Evolutionary conservation across 2,888 invertebrate genomes (phyloP).

Genomic region (Entomobrya multifasciata): DNA sequence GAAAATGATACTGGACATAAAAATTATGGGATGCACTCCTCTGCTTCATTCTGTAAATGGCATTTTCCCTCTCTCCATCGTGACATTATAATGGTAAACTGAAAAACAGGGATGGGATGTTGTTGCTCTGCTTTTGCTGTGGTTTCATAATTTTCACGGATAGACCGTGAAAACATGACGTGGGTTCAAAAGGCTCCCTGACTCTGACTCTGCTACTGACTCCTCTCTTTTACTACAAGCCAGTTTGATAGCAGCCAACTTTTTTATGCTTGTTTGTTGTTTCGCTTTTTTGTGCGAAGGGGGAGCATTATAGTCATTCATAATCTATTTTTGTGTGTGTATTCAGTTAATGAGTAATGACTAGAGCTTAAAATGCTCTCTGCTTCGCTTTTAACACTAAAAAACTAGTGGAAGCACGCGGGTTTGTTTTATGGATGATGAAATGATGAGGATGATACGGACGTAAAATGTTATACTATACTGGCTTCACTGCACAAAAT

Average conservation of each 20-base stretch:
- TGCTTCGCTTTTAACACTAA: neutral
- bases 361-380: constrained; percentile 45
- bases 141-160: constrained; percentile 65
- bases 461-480: constrained; percentile 25
- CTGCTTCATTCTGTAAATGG: constrained; percentile 32
- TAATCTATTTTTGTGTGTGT: constrained; percentile 57
- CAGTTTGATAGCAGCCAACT: neutral
- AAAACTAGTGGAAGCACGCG: neutral
- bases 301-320: constrained; percentile 47
- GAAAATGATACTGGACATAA: constrained; percentile 50
- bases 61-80: neutral
- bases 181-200: constrained; percentile 52
- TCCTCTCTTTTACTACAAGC: constrained; percentile 7
- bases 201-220: neutral
- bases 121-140: constrained; percentile 36
- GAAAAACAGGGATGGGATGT: neutral
- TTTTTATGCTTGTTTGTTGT: constrained; percentile 11
- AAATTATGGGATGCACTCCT: constrained; percentile 44
- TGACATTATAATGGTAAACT: neutral
- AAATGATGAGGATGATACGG: neutral
- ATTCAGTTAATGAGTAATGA: constrained; percentile 63
- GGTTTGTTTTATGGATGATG: constrained; percentile 50
- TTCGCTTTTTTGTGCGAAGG: neutral
- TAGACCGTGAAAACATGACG: constrained; percentile 43
- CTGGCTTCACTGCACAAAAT: neutral